These are phyloP conservation scores for Cyprinodon tularosa DNA, from an alignment of 2,113 vertebrate genomes.

Conservation along the genomic window DNA sequence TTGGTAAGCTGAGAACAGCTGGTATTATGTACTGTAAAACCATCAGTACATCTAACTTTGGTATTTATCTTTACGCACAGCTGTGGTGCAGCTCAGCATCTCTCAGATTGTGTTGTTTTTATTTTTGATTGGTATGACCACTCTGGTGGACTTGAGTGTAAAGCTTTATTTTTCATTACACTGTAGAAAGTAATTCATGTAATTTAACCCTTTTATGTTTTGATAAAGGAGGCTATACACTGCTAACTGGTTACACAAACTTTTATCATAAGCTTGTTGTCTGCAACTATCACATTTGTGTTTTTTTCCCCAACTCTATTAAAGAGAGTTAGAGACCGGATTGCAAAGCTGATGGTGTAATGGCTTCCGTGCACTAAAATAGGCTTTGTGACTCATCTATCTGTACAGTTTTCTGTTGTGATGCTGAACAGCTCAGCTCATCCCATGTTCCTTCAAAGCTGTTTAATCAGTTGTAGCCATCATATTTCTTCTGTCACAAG, in stretches of 20 bases:
- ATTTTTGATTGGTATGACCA: background rate
- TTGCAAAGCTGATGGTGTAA: background rate
- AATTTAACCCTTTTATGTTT: background rate
- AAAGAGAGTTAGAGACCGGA: background rate
- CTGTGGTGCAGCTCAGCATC: background rate
- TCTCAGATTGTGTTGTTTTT: background rate
- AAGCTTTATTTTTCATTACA: background rate
- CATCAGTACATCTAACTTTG: background rate
- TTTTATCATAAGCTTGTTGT: background rate
- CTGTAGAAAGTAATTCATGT: background rate
- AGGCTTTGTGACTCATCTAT: background rate
- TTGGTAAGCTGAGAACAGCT: background rate
- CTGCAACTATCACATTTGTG: background rate
- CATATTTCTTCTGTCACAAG: background rate
- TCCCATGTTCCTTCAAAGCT: background rate
- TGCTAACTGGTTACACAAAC: no score
- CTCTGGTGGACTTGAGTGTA: background rate
- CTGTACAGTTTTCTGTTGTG: background rate
- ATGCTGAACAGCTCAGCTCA: background rate
- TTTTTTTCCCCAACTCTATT: no score
- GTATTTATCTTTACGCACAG: background rate
- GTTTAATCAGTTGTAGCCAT: background rate
- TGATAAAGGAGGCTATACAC: background rate
- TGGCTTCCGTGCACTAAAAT: background rate
- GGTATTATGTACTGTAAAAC: background rate